A percentile compares a stretch with the other conserved stretches of the same genome.
Conservation (phyloP, 2,113 vertebrate genomes). For the Amia ocellicauda region DNA sequence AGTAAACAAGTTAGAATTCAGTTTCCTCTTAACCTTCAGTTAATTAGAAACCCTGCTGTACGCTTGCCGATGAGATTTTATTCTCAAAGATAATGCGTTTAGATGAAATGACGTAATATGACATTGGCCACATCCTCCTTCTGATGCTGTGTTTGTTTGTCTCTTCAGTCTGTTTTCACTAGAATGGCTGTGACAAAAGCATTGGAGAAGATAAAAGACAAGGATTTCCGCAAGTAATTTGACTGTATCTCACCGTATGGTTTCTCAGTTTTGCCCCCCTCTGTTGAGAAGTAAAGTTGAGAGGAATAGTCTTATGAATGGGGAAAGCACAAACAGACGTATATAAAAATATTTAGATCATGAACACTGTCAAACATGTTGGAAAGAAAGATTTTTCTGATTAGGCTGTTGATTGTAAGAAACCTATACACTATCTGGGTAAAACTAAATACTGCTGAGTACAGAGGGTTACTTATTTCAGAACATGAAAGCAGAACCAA, state of each 20-base stretch:
- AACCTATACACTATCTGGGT: no score
- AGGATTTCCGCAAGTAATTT: conserved; percentile 77
- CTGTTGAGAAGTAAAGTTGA: conserved; percentile 20
- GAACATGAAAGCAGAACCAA: no score
- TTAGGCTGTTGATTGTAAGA: not conserved
- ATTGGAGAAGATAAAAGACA: conserved; percentile 86
- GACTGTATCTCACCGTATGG: not conserved
- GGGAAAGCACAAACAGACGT: not conserved
- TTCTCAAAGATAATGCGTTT: no score
- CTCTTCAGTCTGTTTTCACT: conserved; percentile 86
- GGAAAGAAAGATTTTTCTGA: not conserved
- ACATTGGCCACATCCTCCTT: conserved; percentile 32
- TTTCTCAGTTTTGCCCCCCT: conserved; percentile 29
- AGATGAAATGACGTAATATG: not conserved
- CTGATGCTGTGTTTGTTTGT: conserved; percentile 40
- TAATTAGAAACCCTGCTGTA: no score
- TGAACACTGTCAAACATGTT: not conserved
- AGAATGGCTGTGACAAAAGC: conserved; percentile 97
- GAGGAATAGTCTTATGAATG: conserved; percentile 13
- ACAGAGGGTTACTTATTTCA: no score
- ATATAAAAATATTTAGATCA: not conserved
- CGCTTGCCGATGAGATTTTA: no score
- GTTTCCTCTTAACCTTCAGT: no score
- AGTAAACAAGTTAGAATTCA: no score
- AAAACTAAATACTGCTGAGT: no score